Evolutionary conservation across 2,113 vertebrate genomes (phyloP).

Genomic region (Zosterops borbonicus): DNA sequence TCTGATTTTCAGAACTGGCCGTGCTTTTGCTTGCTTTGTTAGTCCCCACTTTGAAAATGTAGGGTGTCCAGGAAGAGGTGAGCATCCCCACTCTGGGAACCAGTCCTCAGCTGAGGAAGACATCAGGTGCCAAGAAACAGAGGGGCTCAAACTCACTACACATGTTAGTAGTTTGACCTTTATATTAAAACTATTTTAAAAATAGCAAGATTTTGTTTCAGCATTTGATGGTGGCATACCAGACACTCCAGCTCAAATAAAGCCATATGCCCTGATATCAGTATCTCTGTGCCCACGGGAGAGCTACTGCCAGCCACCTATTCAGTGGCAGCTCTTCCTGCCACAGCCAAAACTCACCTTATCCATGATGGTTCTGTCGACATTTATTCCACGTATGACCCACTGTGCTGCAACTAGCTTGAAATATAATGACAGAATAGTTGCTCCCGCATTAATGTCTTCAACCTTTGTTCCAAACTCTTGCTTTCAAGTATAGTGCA

Average conservation of each 20-base stretch:
- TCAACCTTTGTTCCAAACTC: not conserved
- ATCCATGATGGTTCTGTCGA: not conserved
- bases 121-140: rapidly evolving
- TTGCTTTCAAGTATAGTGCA: not conserved
- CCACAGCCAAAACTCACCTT: not conserved
- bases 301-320: not conserved
- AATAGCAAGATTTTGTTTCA: not conserved
- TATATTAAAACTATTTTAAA: not conserved
- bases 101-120: not conserved
- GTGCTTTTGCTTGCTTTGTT: not conserved
- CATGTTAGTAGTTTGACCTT: not conserved
- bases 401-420: not conserved
- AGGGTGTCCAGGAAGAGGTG: not conserved
- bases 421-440: not conserved
- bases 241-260: not conserved
- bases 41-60: rapidly evolving
- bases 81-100: not conserved
- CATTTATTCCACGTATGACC: not conserved
- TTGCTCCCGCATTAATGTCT: not conserved
- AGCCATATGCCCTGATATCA: not conserved
- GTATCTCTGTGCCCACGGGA: not conserved
- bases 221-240: not conserved
- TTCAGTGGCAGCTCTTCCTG: not conserved
- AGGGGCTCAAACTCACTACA: not conserved
- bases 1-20: not conserved